Evolutionary conservation across 2,888 invertebrate species (phyloP).

Genomic region (Spicauda simplicius): DNA sequence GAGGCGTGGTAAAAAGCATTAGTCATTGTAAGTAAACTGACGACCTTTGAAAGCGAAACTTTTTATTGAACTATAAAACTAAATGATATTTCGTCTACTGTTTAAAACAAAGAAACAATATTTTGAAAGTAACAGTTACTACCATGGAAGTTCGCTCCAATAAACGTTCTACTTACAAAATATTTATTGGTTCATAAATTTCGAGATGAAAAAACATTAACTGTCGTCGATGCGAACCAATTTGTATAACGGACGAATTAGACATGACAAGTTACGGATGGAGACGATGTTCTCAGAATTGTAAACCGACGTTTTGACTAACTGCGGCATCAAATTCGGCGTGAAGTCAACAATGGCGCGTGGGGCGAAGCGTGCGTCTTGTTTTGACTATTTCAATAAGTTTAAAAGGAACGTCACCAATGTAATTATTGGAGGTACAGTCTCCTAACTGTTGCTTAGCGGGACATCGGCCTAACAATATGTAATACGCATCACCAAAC

Average conservation of each 20-base stretch:
- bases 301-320: slow-evolving; percentile 82
- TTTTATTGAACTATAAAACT: slow-evolving; percentile 58
- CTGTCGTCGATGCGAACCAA: slow-evolving; percentile 56
- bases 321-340: slow-evolving; percentile 71
- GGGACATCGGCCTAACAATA: slow-evolving; percentile 64
- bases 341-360: slow-evolving; percentile 60
- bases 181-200: slow-evolving; percentile 79
- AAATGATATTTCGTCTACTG: slow-evolving; percentile 52
- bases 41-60: slow-evolving; percentile 73
- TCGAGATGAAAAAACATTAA: slow-evolving; percentile 61
- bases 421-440: slow-evolving; percentile 74
- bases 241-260: slow-evolving; percentile 73
- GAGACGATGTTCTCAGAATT: slow-evolving; percentile 70
- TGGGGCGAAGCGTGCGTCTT: slow-evolving; percentile 75
- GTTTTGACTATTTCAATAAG: slow-evolving; percentile 76
- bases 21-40: slow-evolving; percentile 25
- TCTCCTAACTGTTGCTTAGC: slow-evolving; percentile 74
- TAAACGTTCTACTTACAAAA: slow-evolving; percentile 78
- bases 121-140: slow-evolving; percentile 82
- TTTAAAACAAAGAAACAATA: slow-evolving; percentile 57
- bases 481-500: slow-evolving; percentile 59
- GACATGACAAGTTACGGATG: slow-evolving; percentile 66
- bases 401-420: slow-evolving; percentile 72
- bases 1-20: slow-evolving; percentile 6
- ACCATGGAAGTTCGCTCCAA: slow-evolving; percentile 76